phyloP scores from a whole-genome alignment of 2,888 invertebrate species.

The Cyaniris semiargus region DNA sequence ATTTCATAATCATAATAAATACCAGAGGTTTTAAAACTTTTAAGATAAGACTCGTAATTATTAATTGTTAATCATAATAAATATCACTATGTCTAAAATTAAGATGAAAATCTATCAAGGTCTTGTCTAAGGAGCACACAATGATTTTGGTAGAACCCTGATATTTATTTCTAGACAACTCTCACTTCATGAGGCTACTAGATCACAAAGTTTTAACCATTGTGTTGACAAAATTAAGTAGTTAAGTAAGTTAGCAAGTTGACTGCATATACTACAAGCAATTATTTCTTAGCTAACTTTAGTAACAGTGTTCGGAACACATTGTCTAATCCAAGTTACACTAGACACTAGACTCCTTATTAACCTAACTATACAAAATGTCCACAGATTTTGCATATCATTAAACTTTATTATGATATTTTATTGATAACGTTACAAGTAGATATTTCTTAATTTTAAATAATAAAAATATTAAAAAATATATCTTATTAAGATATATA shows the following conservation, averaged over 20 bases:
- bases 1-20: too few species aligned
- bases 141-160: too few species aligned
- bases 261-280: constrained; percentile 8
- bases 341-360: not conserved
- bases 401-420: not conserved
- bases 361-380: not conserved
- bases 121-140: too few species aligned
- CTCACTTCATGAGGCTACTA: too few species aligned
- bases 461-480: not conserved
- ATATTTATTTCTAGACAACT: not conserved
- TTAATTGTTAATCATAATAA: too few species aligned
- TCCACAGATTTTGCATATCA: not conserved
- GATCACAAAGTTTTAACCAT: not conserved
- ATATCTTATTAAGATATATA: too few species aligned
- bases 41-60: too few species aligned
- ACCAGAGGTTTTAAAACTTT: too few species aligned
- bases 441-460: not conserved
- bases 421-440: not conserved
- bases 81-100: too few species aligned
- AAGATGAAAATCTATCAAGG: too few species aligned
- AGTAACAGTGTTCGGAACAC: not conserved
- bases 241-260: not conserved
- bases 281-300: constrained; percentile 6
- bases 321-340: constrained; percentile 17
- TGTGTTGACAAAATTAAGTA: constrained; percentile 15